A percentile compares a stretch with the other conserved stretches of the same genome.
Conservation (phyloP, 2,797 vertebrate species). For the Pseudochirops corinnae region DNA sequence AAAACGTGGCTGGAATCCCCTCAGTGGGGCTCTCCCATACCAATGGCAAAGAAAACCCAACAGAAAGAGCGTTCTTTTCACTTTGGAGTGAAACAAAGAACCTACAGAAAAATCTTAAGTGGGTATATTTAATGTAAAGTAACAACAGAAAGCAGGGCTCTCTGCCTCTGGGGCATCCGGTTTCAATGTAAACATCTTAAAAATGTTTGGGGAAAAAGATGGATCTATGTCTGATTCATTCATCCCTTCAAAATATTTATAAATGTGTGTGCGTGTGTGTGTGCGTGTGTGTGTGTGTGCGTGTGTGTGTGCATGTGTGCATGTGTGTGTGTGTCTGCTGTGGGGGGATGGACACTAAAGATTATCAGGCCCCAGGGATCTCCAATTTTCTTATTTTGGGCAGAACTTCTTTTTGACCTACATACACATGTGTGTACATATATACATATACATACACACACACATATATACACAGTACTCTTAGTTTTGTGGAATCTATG, state of each 20-base stretch:
- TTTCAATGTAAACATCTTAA: slow-evolving; percentile 74
- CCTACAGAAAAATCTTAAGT: slow-evolving; percentile 75
- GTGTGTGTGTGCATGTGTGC: neutral
- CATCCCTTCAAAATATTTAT: slow-evolving; percentile 49
- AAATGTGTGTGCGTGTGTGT: neutral
- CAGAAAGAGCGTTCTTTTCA: slow-evolving; percentile 80
- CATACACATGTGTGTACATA: neutral
- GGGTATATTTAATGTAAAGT: slow-evolving; percentile 75
- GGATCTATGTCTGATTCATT: slow-evolving; percentile 73
- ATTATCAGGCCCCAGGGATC: neutral
- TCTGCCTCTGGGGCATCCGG: slow-evolving; percentile 45
- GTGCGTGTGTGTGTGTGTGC: neutral
- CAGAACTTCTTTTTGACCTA: neutral
- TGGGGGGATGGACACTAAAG: neutral
- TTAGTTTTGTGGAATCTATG: neutral
- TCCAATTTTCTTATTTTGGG: neutral
- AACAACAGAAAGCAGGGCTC: slow-evolving; percentile 63
- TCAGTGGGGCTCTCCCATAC: slow-evolving; percentile 58
- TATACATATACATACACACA: neutral
- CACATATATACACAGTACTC: neutral
- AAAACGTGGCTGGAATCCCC: slow-evolving; percentile 65
- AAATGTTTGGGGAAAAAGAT: slow-evolving; percentile 65
- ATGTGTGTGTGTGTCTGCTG: neutral
- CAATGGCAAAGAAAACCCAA: slow-evolving; percentile 77
- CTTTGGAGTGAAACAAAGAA: slow-evolving; percentile 80